Evolutionary conservation across 2,888 invertebrate species (phyloP).

Genomic region (Monopis laevigella): DNA sequence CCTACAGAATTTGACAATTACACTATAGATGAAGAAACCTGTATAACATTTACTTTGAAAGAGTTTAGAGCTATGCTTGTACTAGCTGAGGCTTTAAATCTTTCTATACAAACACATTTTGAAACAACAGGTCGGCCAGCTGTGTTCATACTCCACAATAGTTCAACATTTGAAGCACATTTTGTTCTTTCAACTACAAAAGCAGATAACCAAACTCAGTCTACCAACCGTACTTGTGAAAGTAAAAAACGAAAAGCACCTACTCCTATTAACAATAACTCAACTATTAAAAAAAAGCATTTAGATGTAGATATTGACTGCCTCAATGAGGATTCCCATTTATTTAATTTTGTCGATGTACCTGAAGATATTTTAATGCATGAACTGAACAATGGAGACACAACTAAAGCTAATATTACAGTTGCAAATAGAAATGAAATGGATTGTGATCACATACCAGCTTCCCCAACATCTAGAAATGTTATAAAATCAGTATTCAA

Average conservation of each 20-base stretch:
- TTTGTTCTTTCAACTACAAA: constrained; percentile 83
- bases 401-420: constrained; percentile 19
- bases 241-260: constrained; percentile 36
- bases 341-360: constrained; percentile 56
- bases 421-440: constrained; percentile 18
- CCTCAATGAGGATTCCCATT: constrained; percentile 57
- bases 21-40: constrained; percentile 70
- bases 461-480: constrained; percentile 68
- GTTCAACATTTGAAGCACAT: constrained; percentile 78
- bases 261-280: constrained; percentile 24
- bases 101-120: constrained; percentile 77
- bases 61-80: constrained; percentile 82
- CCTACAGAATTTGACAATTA: constrained; percentile 79
- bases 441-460: constrained; percentile 62
- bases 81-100: constrained; percentile 79
- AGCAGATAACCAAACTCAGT: constrained; percentile 53
- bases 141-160: constrained; percentile 77
- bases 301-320: constrained; percentile 44
- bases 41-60: constrained; percentile 86
- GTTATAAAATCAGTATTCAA: constrained; percentile 73
- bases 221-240: constrained; percentile 33
- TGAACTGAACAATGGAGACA: constrained; percentile 22
- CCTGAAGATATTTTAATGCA: constrained; percentile 23
- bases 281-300: constrained; percentile 46
- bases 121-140: constrained; percentile 82